Evolutionary conservation across 2,888 invertebrate genomes (phyloP), one percentile per base, ranked within the genome.

Genomic region (Ophion costatus): DNA sequence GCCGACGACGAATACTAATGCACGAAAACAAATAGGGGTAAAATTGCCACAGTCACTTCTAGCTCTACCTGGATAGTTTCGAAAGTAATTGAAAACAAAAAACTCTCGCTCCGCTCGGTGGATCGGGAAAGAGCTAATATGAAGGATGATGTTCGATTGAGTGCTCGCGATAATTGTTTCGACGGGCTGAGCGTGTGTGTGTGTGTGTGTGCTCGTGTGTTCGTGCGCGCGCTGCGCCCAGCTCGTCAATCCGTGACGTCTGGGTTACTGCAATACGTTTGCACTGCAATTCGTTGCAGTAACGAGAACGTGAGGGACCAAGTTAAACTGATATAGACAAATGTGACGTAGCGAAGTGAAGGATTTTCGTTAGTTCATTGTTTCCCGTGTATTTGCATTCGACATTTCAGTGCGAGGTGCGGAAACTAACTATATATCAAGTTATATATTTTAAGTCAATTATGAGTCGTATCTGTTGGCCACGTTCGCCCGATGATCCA

Each of bases 401-500:
- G 20, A 63, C 33, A 66, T 64, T 70, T 51, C 61, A 14, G 38
- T 51, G 14, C 74, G 57, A 20, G 14, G 38, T 38, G 24, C 24
- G n/a, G 56, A 45, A 74, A 81, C 63, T n/a, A 81, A 80, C 75
- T 63, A 56, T 75, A 67, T 45, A 57, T 33, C 20, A 64, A 73
- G 70, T 61, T 71, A 42, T 80, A 85, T 80, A 73, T 73, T 80
- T 73, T 33, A 71, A 77, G 70, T 82, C 59, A 85, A 82, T 85
- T 82, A 73, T 63, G 76, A 61, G 61, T 61, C 51, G 59, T 79
- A 79, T 71, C 24, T 67, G 20, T 38, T 17, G 56, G 56, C 59
- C 22, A 51, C 17, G n/a, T 59, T 45, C 33, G 69, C 29, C 59
- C 64, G 22, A 42, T 71, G 0, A 57, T 33, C 64, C 56, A 71